Conservation (phyloP, 2,113 vertebrate genomes). For the Nyctibius bracteatus region DNA sequence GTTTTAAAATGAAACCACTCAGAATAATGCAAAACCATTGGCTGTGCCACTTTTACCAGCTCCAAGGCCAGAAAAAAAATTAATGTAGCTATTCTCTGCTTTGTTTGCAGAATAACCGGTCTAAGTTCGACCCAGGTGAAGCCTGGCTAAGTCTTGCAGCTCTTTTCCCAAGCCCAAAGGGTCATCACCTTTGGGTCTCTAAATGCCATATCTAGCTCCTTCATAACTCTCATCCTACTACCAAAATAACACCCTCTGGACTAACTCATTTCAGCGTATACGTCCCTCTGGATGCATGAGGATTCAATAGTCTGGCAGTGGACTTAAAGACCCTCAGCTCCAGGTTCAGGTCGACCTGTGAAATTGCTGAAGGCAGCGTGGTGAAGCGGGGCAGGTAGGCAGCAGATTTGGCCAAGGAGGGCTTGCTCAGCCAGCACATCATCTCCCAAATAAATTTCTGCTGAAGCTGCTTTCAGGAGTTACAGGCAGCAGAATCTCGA, state of each 20-base stretch:
- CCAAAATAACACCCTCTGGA: not conserved
- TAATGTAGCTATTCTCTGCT: not conserved
- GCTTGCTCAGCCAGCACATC: not conserved
- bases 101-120: not conserved
- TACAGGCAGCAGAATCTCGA: not conserved
- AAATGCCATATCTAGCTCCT: not conserved
- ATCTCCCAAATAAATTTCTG: not conserved
- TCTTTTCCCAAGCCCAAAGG: not conserved
- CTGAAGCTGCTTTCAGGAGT: not conserved
- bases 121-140: not conserved
- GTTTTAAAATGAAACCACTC: accelerated
- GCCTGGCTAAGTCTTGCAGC: not conserved
- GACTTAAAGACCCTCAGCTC: not conserved
- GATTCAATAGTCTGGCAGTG: not conserved
- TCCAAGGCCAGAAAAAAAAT: too few species aligned
- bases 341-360: not conserved
- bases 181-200: not conserved
- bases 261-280: not conserved
- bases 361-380: not conserved
- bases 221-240: not conserved
- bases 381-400: not conserved
- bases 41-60: not conserved
- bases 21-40: not conserved
- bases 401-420: not conserved
- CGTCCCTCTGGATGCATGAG: not conserved